Percentiles rank a stretch among this genome's conserved stretches.
Conservation (phyloP, 2,113 vertebrate species). For the Meleagris gallopavo region DNA sequence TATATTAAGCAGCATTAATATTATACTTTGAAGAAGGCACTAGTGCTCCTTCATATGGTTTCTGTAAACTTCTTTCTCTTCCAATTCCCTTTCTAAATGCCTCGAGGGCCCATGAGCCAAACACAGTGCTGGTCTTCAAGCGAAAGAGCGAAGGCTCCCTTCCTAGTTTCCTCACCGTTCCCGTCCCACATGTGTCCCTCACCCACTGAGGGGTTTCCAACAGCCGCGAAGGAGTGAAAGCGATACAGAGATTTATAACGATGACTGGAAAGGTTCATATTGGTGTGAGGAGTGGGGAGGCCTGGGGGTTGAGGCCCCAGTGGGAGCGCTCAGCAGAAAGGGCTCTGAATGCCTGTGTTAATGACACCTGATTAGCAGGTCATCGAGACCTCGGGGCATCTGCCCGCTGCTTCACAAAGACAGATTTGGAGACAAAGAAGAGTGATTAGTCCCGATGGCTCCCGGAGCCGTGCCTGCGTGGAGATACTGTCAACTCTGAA, state of each 20-base stretch:
- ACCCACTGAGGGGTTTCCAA: neutral
- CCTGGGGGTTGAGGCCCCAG: neutral
- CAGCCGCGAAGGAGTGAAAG: neutral
- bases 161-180: neutral
- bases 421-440: neutral
- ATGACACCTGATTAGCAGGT: slow-evolving; percentile 16
- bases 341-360: neutral
- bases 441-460: neutral
- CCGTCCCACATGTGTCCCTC: neutral
- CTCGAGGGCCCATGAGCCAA: neutral
- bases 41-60: neutral
- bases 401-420: neutral
- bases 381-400: neutral
- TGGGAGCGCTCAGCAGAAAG: neutral
- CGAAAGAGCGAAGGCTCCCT: neutral
- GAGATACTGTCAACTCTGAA: neutral
- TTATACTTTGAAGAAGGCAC: neutral
- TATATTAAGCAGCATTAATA: neutral
- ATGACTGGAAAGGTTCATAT: neutral
- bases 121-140: neutral
- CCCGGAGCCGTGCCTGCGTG: neutral
- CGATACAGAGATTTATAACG: rapidly evolving
- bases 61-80: slow-evolving; percentile 1
- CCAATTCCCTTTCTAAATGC: neutral
- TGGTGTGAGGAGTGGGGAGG: neutral